Evolutionary conservation across 2,888 invertebrate genomes (phyloP).

Genomic region (Conistra vaccinii): DNA sequence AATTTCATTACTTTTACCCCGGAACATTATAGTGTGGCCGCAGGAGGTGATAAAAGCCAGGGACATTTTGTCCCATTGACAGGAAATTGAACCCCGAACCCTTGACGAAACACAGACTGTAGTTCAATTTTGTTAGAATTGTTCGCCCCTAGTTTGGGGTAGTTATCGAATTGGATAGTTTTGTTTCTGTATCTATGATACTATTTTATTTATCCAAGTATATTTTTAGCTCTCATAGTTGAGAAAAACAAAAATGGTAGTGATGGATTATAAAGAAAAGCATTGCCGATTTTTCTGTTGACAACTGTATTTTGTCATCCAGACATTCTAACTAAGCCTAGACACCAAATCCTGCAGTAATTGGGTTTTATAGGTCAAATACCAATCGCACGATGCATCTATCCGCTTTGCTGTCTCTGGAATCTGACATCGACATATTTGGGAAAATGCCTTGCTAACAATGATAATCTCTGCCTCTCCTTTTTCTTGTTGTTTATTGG

Average conservation of each 20-base stretch:
- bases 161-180: conserved; percentile 16
- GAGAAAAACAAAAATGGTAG: not conserved
- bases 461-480: not conserved
- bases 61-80: conserved; percentile 34
- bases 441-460: not conserved
- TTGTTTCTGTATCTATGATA: not conserved
- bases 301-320: no score
- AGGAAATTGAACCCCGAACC: conserved; percentile 54
- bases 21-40: conserved; percentile 4
- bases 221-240: not conserved
- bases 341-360: conserved; percentile 2
- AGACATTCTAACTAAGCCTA: not conserved
- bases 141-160: not conserved
- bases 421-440: not conserved
- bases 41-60: conserved; percentile 43
- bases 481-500: not conserved
- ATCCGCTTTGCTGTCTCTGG: not conserved
- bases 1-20: conserved; percentile 40
- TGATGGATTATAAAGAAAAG: not conserved
- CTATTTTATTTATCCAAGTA: not conserved
- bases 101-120: conserved; percentile 39
- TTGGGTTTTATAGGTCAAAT: conserved; percentile 24
- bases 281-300: not conserved
- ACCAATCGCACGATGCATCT: conserved; percentile 2
- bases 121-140: conserved; percentile 28